Evolutionary conservation across 2,888 invertebrate species (phyloP).

Genomic region (Brachynemurus nebulosus): DNA sequence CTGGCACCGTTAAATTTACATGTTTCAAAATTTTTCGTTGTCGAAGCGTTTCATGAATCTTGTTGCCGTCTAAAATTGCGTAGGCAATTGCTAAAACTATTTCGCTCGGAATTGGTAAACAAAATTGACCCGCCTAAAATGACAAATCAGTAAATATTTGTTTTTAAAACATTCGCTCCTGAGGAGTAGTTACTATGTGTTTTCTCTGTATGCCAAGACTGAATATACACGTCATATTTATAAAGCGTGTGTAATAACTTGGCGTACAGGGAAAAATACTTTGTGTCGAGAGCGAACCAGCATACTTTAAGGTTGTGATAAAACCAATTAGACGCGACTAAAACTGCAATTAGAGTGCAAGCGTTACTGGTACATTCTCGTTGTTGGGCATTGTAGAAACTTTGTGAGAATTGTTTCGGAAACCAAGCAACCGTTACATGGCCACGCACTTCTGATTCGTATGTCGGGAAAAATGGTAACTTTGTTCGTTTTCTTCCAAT

Average conservation of each 20-base stretch:
- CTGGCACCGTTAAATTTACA: conserved; percentile 38
- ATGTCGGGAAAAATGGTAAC: conserved; percentile 30
- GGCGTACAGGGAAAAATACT: too few species aligned
- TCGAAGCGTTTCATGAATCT: conserved; percentile 35
- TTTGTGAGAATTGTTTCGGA: conserved; percentile 42
- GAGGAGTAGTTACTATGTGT: too few species aligned
- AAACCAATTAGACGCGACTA: conserved; percentile 36
- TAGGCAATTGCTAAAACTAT: conserved; percentile 36
- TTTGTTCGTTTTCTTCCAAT: not conserved
- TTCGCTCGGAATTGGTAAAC: conserved; percentile 16
- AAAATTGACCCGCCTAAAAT: not conserved
- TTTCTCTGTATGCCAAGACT: too few species aligned
- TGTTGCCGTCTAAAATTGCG: conserved; percentile 44
- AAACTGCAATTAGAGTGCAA: conserved; percentile 44
- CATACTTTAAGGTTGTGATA: conserved; percentile 25
- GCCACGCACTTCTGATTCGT: conserved; percentile 25
- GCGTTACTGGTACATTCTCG: conserved; percentile 39
- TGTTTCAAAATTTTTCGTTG: conserved; percentile 29
- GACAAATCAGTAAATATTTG: not conserved
- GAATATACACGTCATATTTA: too few species aligned
- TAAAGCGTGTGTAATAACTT: too few species aligned
- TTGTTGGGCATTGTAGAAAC: conserved; percentile 36
- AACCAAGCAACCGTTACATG: conserved; percentile 38
- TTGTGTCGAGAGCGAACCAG: too few species aligned
- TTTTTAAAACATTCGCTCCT: not conserved